Conservation (phyloP, 2,888 invertebrate species). For the Elgonia sp. region DNA sequence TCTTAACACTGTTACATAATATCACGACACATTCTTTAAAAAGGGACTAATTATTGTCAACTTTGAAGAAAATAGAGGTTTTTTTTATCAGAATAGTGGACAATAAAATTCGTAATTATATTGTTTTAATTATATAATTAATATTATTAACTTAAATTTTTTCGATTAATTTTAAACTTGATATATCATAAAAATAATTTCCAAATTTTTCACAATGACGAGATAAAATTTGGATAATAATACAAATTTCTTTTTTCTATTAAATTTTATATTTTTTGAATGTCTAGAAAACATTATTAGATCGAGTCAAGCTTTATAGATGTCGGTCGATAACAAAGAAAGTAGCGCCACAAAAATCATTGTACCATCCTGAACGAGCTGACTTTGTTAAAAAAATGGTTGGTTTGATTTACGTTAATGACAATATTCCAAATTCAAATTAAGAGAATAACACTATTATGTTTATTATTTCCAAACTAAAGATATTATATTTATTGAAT, state of each 20-base stretch:
- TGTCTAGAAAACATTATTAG: conserved; percentile 65
- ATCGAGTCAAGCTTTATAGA: conserved; percentile 62
- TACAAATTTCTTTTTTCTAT: conserved; percentile 3
- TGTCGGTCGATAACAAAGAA: conserved; percentile 56
- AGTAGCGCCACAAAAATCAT: conserved; percentile 44
- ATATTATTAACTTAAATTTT: background rate
- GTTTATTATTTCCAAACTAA: too few relatives aligned
- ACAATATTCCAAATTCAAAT: conserved; percentile 1
- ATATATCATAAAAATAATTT: conserved; percentile 18
- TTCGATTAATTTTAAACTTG: background rate
- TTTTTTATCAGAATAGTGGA: background rate
- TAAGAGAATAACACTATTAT: background rate
- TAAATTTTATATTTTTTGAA: conserved; percentile 52
- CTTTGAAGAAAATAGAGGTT: background rate
- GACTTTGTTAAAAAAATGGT: conserved; percentile 55
- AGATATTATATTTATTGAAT: too few relatives aligned
- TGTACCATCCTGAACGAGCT: conserved; percentile 48
- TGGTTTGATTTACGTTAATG: conserved; percentile 46
- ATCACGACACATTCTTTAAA: background rate
- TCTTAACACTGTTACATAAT: background rate
- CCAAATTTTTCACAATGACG: background rate
- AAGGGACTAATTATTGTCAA: background rate
- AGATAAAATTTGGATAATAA: background rate
- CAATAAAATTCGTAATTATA: too few relatives aligned
- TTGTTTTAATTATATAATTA: background rate